These are phyloP conservation scores for Myopa tessellatipennis DNA, from an alignment of 2,888 invertebrate species.

Conservation along the genomic window DNA sequence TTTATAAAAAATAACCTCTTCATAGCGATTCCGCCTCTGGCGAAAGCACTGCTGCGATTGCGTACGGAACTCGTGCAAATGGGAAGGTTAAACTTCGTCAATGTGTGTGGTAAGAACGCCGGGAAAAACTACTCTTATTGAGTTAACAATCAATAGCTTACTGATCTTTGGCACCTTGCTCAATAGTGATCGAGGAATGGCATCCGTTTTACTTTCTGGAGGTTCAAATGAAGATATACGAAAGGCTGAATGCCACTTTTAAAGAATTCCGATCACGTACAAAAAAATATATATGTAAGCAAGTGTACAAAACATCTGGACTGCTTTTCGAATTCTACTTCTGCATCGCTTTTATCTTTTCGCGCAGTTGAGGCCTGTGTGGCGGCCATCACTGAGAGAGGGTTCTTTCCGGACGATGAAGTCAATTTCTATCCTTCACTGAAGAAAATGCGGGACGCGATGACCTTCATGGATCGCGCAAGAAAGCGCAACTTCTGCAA, in stretches of 20 bases:
- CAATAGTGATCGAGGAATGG: constrained; percentile 69
- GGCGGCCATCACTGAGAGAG: constrained; percentile 78
- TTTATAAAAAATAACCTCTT: constrained; percentile 78
- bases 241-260: constrained; percentile 64
- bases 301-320: constrained; percentile 42
- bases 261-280: constrained; percentile 70
- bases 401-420: constrained; percentile 82
- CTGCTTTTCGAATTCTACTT: background rate
- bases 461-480: constrained; percentile 89
- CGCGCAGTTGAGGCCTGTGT: constrained; percentile 75
- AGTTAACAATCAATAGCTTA: background rate
- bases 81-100: constrained; percentile 74
- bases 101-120: constrained; percentile 66
- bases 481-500: constrained; percentile 85
- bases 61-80: constrained; percentile 77
- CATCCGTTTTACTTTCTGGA: constrained; percentile 78
- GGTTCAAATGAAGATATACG: constrained; percentile 70
- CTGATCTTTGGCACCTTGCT: background rate
- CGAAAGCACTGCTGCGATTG: constrained; percentile 78
- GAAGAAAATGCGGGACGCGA: constrained; percentile 76
- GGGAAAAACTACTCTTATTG: background rate
- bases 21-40: constrained; percentile 77
- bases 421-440: constrained; percentile 68
- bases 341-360: background rate
- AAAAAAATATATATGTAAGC: constrained; percentile 72